phyloP scores from a whole-genome alignment of 1,140 invertebrate genomes.

The Nasonia longicornis region DNA sequence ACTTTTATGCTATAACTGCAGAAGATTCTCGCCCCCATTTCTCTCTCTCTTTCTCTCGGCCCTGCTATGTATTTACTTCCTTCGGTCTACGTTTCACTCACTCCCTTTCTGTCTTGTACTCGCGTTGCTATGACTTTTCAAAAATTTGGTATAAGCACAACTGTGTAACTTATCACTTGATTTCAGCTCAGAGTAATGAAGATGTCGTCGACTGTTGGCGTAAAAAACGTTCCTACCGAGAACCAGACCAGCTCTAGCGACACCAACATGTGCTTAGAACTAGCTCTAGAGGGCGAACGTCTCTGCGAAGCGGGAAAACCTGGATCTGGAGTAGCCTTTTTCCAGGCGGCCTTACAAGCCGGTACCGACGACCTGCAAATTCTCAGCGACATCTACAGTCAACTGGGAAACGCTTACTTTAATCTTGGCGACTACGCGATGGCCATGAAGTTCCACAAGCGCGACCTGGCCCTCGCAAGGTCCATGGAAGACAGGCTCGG shows the following conservation, averaged over 20 bases:
- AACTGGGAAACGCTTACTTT: slow-evolving; percentile 98
- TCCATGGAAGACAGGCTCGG: slow-evolving; percentile 92
- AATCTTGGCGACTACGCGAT: slow-evolving; percentile 96
- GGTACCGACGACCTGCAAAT: slow-evolving; percentile 93
- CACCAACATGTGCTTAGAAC: slow-evolving; percentile 87
- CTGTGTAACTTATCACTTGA: no score
- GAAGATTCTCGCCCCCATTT: no score
- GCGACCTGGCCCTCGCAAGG: slow-evolving; percentile 93
- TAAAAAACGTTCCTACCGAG: slow-evolving; percentile 73
- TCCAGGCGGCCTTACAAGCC: slow-evolving; percentile 93
- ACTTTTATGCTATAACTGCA: no score
- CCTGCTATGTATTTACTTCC: no score
- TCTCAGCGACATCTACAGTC: slow-evolving; percentile 96
- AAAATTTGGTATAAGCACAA: no score
- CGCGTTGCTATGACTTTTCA: no score
- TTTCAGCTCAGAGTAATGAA: neutral
- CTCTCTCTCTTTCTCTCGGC: no score
- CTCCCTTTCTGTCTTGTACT: no score
- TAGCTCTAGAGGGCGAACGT: slow-evolving; percentile 95
- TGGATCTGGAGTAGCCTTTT: slow-evolving; percentile 94
- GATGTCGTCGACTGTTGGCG: slow-evolving; percentile 76
- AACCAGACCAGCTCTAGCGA: slow-evolving; percentile 68
- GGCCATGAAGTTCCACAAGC: slow-evolving; percentile 97
- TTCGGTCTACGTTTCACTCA: no score
- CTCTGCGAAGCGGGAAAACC: slow-evolving; percentile 97